A percentile compares a stretch with the other conserved stretches of the same genome.
phyloP scores from a whole-genome alignment of 2,113 vertebrate genomes.

The Microcebus tavaratra region DNA sequence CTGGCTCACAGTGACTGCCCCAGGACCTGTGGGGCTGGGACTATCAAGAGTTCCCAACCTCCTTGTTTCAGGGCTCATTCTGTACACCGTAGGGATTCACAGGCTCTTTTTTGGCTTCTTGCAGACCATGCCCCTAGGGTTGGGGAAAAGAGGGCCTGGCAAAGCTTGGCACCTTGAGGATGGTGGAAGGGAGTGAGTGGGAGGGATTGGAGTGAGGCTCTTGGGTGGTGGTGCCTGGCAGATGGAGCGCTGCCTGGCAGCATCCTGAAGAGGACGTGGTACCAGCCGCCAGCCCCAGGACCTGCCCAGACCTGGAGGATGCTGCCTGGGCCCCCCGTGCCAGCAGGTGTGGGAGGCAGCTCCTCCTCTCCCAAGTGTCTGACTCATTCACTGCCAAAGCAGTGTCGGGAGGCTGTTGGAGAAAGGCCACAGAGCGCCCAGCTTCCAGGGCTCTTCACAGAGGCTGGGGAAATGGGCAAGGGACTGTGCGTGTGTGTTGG shows the following conservation, averaged over 20 bases:
- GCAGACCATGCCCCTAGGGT: neutral
- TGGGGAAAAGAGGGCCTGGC: neutral
- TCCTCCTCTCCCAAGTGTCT: neutral
- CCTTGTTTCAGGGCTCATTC: neutral
- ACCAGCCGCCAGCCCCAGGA: neutral
- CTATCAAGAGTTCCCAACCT: neutral
- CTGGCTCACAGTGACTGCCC: neutral
- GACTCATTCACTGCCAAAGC: neutral
- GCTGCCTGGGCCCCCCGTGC: neutral
- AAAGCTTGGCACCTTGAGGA: neutral
- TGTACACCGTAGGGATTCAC: neutral
- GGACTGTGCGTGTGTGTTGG: neutral
- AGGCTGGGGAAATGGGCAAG: neutral
- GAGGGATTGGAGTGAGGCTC: slow-evolving; percentile 1
- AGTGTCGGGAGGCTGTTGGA: neutral
- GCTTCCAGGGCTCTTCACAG: neutral
- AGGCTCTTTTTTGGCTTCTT: neutral
- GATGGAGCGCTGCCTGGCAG: slow-evolving; percentile 1
- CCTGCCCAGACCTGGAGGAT: slow-evolving; percentile 61
- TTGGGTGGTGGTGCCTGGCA: neutral
- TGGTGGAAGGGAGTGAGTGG: neutral
- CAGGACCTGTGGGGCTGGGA: neutral
- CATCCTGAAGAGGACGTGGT: neutral
- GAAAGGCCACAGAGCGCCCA: neutral
- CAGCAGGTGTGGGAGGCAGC: neutral